Conservation (phyloP, 2,113 vertebrate genomes). For the Noctilio leporinus region DNA sequence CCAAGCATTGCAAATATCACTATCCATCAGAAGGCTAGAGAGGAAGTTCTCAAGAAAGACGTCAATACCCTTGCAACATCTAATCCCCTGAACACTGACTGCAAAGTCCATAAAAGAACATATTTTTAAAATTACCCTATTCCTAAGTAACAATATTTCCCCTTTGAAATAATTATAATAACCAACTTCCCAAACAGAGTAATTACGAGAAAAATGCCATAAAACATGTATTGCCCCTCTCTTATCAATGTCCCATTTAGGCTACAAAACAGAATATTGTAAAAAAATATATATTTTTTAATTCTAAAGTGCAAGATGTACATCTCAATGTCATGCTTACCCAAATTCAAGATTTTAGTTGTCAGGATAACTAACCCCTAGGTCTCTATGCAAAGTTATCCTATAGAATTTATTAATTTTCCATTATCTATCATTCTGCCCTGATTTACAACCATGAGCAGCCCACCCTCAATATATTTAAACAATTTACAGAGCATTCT, state of each 20-base stretch:
- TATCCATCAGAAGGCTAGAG: neutral
- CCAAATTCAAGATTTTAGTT: neutral
- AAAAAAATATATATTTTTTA: neutral
- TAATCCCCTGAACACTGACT: neutral
- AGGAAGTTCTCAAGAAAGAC: neutral
- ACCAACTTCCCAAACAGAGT: neutral
- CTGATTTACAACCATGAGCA: neutral
- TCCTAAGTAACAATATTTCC: neutral
- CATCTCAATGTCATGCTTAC: accelerated
- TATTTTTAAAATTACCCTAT: neutral
- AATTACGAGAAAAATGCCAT: neutral
- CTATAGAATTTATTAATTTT: accelerated
- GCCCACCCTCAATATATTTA: accelerated
- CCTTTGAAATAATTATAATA: neutral
- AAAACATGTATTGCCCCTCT: neutral
- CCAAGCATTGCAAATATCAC: accelerated
- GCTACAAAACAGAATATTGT: neutral
- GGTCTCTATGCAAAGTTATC: neutral
- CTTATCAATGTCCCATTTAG: neutral
- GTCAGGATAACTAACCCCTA: neutral
- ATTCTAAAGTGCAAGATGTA: too few species aligned
- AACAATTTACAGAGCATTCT: neutral
- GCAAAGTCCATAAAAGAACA: neutral
- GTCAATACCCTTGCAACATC: neutral
- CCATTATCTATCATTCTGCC: accelerated